phyloP scores from a whole-genome alignment of 53 echinoderm and acorn worm genomes.

The Hippasteria phrygiana region DNA sequence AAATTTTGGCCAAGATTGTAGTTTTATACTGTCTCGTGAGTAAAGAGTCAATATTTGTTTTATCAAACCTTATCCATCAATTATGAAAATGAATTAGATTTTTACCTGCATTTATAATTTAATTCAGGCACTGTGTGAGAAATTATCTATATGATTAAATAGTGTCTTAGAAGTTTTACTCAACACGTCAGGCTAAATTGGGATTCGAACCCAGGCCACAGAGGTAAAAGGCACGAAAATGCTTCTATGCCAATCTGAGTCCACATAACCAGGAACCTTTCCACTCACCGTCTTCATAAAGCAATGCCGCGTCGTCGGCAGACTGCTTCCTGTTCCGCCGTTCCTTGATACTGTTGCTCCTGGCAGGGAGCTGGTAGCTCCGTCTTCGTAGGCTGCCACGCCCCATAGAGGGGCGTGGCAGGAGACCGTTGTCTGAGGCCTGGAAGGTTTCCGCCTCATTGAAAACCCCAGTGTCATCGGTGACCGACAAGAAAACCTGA shows the following conservation, averaged over 20 bases:
- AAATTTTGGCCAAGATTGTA: too few species aligned
- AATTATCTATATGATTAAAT: too few species aligned
- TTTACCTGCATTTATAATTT: too few species aligned
- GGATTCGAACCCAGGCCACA: too few species aligned
- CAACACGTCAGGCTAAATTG: too few species aligned
- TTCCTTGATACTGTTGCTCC: slow-evolving; percentile 42
- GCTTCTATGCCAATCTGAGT: neutral
- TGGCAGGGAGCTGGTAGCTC: slow-evolving; percentile 82
- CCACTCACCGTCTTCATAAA: slow-evolving; percentile 3
- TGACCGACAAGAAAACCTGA: slow-evolving; percentile 96
- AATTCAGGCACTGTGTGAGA: too few species aligned
- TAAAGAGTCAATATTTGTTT: too few species aligned
- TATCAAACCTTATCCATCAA: too few species aligned
- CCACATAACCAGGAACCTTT: neutral
- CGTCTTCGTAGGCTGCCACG: slow-evolving; percentile 88
- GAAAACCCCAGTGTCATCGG: slow-evolving; percentile 85
- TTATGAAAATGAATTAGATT: too few species aligned
- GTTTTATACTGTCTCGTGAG: too few species aligned
- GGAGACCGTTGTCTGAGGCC: slow-evolving; percentile 82
- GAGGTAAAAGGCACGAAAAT: neutral
- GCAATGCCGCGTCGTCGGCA: neutral
- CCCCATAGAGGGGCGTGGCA: slow-evolving; percentile 97
- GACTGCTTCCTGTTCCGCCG: slow-evolving; percentile 11
- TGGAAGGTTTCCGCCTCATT: slow-evolving; percentile 65
- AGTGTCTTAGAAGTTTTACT: too few species aligned